Evolutionary conservation across 2,888 invertebrate species (phyloP).

Genomic region (Caenorhabditis sp.): DNA sequence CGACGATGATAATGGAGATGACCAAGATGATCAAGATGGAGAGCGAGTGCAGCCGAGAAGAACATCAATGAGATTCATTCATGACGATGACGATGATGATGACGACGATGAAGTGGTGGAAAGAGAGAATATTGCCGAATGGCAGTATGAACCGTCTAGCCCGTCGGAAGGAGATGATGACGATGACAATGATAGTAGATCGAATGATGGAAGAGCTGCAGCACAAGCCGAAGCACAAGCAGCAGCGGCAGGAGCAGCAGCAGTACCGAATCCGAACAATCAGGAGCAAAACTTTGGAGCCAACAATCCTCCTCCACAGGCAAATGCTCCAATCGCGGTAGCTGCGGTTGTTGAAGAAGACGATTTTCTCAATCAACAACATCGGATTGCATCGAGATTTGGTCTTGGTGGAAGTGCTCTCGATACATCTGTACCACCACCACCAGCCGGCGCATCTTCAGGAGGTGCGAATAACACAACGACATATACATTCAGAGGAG

Average conservation of each 20-base stretch:
- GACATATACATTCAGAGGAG: not conserved
- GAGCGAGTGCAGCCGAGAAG: slow-evolving; percentile 1
- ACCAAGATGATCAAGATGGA: slow-evolving; percentile 40
- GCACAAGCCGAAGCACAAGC: too few species aligned
- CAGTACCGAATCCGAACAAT: too few species aligned
- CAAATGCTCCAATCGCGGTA: not conserved
- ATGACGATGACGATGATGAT: slow-evolving; percentile 13
- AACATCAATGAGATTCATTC: not conserved
- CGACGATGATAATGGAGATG: slow-evolving; percentile 30
- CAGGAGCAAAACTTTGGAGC: too few species aligned
- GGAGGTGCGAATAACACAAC: not conserved
- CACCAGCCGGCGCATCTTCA: not conserved
- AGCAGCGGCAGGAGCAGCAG: too few species aligned
- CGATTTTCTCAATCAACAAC: slow-evolving; percentile 6
- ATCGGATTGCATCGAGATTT: slow-evolving; percentile 1
- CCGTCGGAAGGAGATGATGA: slow-evolving; percentile 16
- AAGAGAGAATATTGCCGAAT: not conserved
- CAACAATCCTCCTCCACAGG: too few species aligned
- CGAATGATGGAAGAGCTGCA: not conserved
- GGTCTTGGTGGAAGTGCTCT: not conserved
- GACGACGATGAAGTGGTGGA: slow-evolving; percentile 16
- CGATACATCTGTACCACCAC: too few species aligned
- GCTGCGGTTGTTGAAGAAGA: not conserved
- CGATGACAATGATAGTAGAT: slow-evolving; percentile 17
- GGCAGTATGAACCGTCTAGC: slow-evolving; percentile 3